Evolutionary conservation across 2,888 invertebrate species (phyloP).

Genomic region (Pharmacophagus antenor): DNA sequence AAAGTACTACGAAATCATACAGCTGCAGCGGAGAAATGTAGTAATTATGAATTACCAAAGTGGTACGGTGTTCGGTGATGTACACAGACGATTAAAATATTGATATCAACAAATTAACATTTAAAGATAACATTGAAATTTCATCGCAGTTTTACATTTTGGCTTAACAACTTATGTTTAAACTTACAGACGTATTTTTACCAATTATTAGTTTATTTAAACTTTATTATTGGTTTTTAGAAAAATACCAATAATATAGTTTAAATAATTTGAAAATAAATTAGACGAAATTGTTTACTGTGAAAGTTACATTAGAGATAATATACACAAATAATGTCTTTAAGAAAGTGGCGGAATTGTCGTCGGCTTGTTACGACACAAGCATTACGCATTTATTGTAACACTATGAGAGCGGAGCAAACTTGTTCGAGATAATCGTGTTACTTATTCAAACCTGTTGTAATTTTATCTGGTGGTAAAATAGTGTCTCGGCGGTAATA

Average conservation of each 20-base stretch:
- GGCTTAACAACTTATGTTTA: too few species aligned
- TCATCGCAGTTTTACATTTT: too few species aligned
- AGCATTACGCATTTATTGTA: slow-evolving; percentile 68
- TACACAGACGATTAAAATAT: too few species aligned
- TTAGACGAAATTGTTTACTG: slow-evolving; percentile 27
- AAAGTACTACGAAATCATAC: too few species aligned
- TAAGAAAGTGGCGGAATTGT: slow-evolving; percentile 53
- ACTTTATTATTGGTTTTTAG: neutral
- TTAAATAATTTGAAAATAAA: slow-evolving; percentile 17
- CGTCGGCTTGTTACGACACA: slow-evolving; percentile 57
- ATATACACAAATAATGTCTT: slow-evolving; percentile 48
- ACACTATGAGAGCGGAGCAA: slow-evolving; percentile 65
- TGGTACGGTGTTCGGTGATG: too few species aligned
- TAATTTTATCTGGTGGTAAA: slow-evolving; percentile 38
- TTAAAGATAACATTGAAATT: too few species aligned
- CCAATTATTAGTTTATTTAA: too few species aligned
- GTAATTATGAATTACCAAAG: too few species aligned
- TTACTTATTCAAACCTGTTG: slow-evolving; percentile 39
- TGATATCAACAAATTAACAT: too few species aligned
- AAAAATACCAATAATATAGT: neutral
- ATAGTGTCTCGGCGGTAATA: slow-evolving; percentile 10
- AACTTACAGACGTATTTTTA: too few species aligned
- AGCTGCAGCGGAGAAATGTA: too few species aligned
- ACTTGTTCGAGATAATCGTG: slow-evolving; percentile 51
- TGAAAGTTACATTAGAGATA: slow-evolving; percentile 38